Conservation (phyloP, 1,140 invertebrate species). For the Zaprionus lachaisei region DNA sequence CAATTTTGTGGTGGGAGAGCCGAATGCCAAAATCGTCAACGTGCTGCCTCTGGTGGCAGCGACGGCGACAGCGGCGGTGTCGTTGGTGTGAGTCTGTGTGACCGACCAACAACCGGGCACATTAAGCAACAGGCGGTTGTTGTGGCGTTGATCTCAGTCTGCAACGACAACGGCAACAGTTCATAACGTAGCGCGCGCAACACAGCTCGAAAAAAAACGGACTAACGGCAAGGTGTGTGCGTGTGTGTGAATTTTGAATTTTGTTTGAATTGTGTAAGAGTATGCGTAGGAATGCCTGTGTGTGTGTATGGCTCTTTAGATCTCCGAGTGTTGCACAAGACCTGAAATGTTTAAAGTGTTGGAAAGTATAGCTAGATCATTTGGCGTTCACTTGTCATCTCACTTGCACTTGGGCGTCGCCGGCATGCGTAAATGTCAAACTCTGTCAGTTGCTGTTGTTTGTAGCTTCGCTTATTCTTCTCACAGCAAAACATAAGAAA, state of each 20-base stretch:
- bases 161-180: slow-evolving; percentile 59
- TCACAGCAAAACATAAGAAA: slow-evolving; percentile 60
- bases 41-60: slow-evolving; percentile 11
- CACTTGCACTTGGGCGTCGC: slow-evolving; percentile 50
- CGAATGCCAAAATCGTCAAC: slow-evolving; percentile 48
- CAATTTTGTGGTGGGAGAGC: slow-evolving; percentile 37
- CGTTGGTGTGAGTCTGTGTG: slow-evolving; percentile 27
- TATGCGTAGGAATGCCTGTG: slow-evolving; percentile 8
- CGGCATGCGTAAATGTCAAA: slow-evolving; percentile 56
- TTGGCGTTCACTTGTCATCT: slow-evolving; percentile 30
- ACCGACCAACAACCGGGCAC: slow-evolving; percentile 23
- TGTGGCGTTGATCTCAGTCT: slow-evolving; percentile 60
- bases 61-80: background rate
- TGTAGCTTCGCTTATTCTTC: slow-evolving; percentile 24
- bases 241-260: slow-evolving; percentile 32
- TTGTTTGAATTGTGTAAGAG: slow-evolving; percentile 28
- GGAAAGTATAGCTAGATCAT: slow-evolving; percentile 46
- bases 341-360: slow-evolving; percentile 40
- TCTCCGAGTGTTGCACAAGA: slow-evolving; percentile 61
- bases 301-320: slow-evolving; percentile 7
- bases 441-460: slow-evolving; percentile 35
- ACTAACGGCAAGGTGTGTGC: slow-evolving; percentile 45
- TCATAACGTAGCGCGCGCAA: slow-evolving; percentile 62
- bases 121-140: slow-evolving; percentile 72
- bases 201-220: slow-evolving; percentile 49